Evolutionary conservation across 2,888 invertebrate genomes (phyloP).

Genomic region (Drosophila siamana): DNA sequence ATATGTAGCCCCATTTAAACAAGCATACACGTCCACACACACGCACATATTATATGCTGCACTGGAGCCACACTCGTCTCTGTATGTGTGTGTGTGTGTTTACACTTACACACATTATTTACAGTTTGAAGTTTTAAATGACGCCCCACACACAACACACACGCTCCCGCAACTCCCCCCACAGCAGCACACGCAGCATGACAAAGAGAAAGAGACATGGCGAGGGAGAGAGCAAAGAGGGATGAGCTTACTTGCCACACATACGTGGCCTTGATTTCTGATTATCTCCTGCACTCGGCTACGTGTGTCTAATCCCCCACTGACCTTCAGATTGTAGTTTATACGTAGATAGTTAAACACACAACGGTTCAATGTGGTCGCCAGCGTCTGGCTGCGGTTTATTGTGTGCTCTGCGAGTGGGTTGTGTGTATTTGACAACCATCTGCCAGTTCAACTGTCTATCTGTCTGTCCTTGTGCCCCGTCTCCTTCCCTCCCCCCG

Average conservation of each 20-base stretch:
- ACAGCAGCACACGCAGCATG: neutral
- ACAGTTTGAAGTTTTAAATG: constrained; percentile 59
- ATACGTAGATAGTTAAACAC: constrained; percentile 22
- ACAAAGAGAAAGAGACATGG: neutral
- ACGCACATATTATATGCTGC: neutral
- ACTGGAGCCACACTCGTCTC: neutral
- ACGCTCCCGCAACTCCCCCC: constrained; percentile 5
- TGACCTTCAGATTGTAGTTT: constrained; percentile 57
- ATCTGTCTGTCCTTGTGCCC: constrained; percentile 29
- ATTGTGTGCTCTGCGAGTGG: constrained; percentile 24
- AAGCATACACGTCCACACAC: neutral
- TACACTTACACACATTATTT: constrained; percentile 55
- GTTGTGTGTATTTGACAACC: constrained; percentile 64
- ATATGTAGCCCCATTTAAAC: constrained; percentile 17
- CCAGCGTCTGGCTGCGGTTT: constrained; percentile 10
- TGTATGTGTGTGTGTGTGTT: constrained; percentile 3
- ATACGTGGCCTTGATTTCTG: constrained; percentile 57
- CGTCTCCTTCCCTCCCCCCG: neutral
- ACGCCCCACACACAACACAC: neutral
- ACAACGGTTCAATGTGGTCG: constrained; percentile 53
- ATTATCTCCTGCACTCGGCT: constrained; percentile 43
- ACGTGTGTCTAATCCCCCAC: constrained; percentile 51
- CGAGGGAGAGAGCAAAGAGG: neutral
- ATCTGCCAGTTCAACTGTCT: constrained; percentile 70
- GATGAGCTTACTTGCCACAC: constrained; percentile 31